These are phyloP conservation scores for Meliscaeva auricollis DNA, from an alignment of 2,888 invertebrate genomes.

Conservation along the genomic window DNA sequence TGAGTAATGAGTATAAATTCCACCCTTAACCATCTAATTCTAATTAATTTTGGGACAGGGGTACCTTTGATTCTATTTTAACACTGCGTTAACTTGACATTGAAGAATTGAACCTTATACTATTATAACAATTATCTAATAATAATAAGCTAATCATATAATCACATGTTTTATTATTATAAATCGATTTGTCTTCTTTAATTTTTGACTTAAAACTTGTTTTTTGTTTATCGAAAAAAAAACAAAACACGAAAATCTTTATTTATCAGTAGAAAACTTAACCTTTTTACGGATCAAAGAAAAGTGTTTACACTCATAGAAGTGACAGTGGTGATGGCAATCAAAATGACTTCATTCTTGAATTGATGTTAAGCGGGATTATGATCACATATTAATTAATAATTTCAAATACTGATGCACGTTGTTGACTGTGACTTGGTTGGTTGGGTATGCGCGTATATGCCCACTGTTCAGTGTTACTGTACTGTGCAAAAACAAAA, in stretches of 20 bases:
- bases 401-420: not conserved
- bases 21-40: too few species aligned
- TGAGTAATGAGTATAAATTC: too few species aligned
- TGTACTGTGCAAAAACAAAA: too few species aligned
- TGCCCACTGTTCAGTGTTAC: too few species aligned
- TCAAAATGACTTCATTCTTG: conserved; percentile 6
- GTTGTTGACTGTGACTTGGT: not conserved
- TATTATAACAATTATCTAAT: too few species aligned
- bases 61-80: too few species aligned
- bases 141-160: too few species aligned
- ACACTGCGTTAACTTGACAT: too few species aligned
- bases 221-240: not conserved
- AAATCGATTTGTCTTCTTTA: too few species aligned
- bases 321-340: conserved; percentile 12
- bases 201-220: not conserved
- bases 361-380: conserved; percentile 34
- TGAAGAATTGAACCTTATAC: too few species aligned
- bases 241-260: not conserved
- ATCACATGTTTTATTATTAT: too few species aligned
- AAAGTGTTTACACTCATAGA: conserved; percentile 1
- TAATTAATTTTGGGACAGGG: too few species aligned
- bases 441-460: not conserved
- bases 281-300: conserved; percentile 1
- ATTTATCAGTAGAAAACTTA: conserved; percentile 7
- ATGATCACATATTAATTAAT: conserved; percentile 33